Conservation (phyloP, 2,113 vertebrate species). For the Tauraco erythrolophus region DNA sequence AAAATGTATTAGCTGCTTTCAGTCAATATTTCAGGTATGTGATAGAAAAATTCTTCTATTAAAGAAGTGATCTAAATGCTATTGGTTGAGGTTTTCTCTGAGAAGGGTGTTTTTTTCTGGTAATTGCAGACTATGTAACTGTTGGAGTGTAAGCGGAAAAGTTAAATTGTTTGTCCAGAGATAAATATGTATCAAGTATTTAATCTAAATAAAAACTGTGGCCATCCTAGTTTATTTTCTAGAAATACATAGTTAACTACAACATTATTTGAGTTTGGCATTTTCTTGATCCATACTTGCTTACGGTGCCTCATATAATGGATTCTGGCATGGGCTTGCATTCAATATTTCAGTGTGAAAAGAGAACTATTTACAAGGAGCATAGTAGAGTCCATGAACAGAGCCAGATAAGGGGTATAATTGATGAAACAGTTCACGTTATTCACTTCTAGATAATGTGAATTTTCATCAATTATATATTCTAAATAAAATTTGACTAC, state of each 20-base stretch:
- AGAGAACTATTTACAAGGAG: not conserved
- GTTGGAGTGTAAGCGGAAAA: not conserved
- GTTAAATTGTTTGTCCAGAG: not conserved
- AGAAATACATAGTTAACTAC: not conserved
- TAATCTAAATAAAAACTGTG: not conserved
- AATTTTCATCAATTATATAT: not conserved
- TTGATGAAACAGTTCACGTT: not conserved
- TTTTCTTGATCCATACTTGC: not conserved
- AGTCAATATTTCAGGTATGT: conserved; percentile 95
- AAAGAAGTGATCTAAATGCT: not conserved
- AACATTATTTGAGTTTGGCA: not conserved
- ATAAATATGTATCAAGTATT: not conserved
- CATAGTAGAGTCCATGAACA: not conserved
- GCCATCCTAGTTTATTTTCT: not conserved
- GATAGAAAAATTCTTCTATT: not conserved
- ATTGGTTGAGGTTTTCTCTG: not conserved
- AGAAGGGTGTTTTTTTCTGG: not conserved
- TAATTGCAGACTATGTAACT: not conserved
- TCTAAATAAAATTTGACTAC: not conserved
- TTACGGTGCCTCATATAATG: not conserved
- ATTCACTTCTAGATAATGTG: not conserved
- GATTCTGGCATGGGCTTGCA: not conserved
- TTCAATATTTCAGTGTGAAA: not conserved
- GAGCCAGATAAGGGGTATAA: not conserved
- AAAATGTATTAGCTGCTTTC: conserved; percentile 96